phyloP scores from a whole-genome alignment of 2,113 vertebrate genomes.

The Mesembrinibis cayennensis region DNA sequence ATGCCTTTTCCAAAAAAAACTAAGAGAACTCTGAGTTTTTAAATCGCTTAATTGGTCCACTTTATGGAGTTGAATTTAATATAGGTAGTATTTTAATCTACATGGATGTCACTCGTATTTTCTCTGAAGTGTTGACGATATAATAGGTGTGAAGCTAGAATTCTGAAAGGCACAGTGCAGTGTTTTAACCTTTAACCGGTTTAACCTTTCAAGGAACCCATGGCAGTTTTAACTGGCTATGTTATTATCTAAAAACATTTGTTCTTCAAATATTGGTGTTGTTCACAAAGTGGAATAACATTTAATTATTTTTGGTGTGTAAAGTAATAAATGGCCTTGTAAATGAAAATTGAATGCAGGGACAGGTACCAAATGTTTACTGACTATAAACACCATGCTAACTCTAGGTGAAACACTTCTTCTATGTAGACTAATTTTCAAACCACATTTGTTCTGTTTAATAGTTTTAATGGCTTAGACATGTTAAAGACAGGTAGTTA shows the following conservation, averaged over 20 bases:
- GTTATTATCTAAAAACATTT: neutral
- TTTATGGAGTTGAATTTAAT: neutral
- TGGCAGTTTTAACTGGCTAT: neutral
- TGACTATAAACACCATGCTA: neutral
- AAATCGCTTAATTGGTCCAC: neutral
- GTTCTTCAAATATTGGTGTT: slow-evolving; percentile 38
- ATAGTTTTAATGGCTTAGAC: slow-evolving; percentile 6
- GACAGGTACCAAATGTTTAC: neutral
- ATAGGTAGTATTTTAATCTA: neutral
- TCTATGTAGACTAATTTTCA: neutral
- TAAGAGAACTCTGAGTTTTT: neutral
- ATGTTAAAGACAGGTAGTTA: neutral
- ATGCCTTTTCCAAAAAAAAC: neutral
- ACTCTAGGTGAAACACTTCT: neutral
- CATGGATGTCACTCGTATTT: neutral
- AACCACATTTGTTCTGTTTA: neutral
- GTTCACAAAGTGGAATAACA: neutral
- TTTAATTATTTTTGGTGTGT: slow-evolving; percentile 31
- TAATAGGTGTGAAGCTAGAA: neutral
- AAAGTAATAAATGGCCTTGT: slow-evolving; percentile 1
- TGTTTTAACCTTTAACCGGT: slow-evolving; percentile 21
- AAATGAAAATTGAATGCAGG: slow-evolving; percentile 17
- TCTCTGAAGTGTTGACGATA: neutral
- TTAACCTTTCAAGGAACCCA: neutral
- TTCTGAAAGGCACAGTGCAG: neutral